Base-by-base conservation (phyloP, 2,797 vertebrate species). In the Helicolenus hilgendorfi region DNA sequence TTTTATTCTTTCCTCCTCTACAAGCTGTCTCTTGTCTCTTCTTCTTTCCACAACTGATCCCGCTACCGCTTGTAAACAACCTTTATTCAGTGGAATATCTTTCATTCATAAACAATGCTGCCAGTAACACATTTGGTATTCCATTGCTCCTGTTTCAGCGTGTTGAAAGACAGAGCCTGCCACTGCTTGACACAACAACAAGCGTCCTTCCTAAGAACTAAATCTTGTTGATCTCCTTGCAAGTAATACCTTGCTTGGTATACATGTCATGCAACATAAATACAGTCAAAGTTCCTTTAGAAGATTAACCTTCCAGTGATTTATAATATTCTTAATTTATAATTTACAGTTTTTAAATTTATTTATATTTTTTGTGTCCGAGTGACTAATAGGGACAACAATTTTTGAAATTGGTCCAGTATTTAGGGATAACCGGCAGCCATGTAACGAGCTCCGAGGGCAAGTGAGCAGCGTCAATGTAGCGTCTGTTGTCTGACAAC, bases 1-100 rank as follows among this genome's bases (percentile, higher is more conserved):
- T 87, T 88, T 81, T 84, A 87, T 92, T 91, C 65, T 78, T 49
- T 63, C 31, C 53, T 85, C 38, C 31, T 80, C 58, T 18, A 77
- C 84, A 87, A 91, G 84, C 78, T 35, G 36, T 67, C 77, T 85
- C 85, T 93, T 84, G 83, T 91, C 74, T 89, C 45, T 72, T 72
- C 55, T 36, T 89, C 77, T 84, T 77, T 72, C 35, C 36, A 77
- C 67, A 56, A 81, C 81, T 36, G 74, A 86, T 68, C 75, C 45
- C 73, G 75, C 65, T 29, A 62, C 76, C 69, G 78, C 36, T 63
- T 77, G 68, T 81, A 80, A 89, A 92, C 81, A 81, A 82, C 41
- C 49, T 20, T 56, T 69, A 49, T 77, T 49, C 22, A 36, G 58
- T n/a, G 3, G 33, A 84, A 79, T 58, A 71, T 80, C 29, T 79